These are phyloP conservation scores for Epizoanthus illoricatus DNA, from an alignment of 92 coral and sea anemone species.

Conservation along the genomic window DNA sequence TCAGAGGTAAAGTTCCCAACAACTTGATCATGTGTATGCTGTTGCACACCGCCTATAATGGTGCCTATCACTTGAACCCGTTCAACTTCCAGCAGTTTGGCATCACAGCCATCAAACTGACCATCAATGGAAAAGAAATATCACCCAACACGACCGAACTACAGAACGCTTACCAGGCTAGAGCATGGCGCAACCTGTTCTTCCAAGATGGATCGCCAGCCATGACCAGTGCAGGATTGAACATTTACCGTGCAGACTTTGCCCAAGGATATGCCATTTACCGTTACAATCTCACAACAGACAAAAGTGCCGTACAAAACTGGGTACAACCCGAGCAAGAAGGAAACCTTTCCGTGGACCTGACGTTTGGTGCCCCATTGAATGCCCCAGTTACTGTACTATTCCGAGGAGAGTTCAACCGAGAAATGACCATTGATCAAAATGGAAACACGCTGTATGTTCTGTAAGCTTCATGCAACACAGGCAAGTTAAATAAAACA, in stretches of 20 bases:
- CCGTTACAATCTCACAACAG: constrained; percentile 41
- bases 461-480: no score
- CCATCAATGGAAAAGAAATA: constrained; percentile 42
- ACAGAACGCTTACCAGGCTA: constrained; percentile 9
- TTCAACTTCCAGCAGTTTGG: constrained; percentile 39
- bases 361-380: background rate
- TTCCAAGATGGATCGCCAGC: background rate
- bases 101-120: background rate
- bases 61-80: constrained; percentile 37
- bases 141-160: constrained; percentile 19
- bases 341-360: constrained; percentile 34
- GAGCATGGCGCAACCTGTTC: constrained; percentile 28
- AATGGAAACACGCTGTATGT: constrained; percentile 23
- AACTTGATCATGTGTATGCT: constrained; percentile 35
- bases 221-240: constrained; percentile 23
- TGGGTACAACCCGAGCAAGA: constrained; percentile 23
- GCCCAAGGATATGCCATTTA: constrained; percentile 38
- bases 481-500: no score
- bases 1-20: constrained; percentile 42
- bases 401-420: constrained; percentile 27
- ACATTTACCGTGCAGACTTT: constrained; percentile 45
- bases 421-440: constrained; percentile 39
- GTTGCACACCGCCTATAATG: constrained; percentile 40
- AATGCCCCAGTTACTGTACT: constrained; percentile 2
- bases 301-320: constrained; percentile 28